Conservation (phyloP, 1,140 invertebrate species). For the Manduca sexta region DNA sequence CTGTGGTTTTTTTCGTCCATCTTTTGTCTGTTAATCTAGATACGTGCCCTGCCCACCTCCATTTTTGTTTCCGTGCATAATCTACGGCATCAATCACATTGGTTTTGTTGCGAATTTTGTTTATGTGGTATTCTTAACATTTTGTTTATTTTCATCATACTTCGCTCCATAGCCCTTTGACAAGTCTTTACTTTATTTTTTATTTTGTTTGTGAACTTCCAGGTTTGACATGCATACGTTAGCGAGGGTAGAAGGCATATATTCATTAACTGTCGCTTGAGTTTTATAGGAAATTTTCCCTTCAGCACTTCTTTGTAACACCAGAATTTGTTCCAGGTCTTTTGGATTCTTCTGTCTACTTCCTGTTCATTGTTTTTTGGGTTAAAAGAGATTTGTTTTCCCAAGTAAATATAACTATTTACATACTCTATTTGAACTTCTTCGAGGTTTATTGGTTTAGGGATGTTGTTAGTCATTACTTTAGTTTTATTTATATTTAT, state of each 20-base stretch:
- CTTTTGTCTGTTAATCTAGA: slow-evolving; percentile 11
- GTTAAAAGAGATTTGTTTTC: slow-evolving; percentile 8
- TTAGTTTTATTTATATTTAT: slow-evolving; percentile 4
- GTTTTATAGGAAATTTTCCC: slow-evolving; percentile 3
- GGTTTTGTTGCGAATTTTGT: slow-evolving; percentile 7
- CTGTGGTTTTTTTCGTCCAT: slow-evolving; percentile 6
- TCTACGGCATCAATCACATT: slow-evolving; percentile 10
- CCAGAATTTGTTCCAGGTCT: slow-evolving; percentile 11
- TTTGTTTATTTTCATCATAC: slow-evolving; percentile 12
- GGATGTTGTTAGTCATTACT: background rate
- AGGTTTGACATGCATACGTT: slow-evolving; percentile 7
- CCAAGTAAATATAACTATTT: slow-evolving; percentile 2
- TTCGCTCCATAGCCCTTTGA: slow-evolving; percentile 11
- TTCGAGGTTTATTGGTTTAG: background rate
- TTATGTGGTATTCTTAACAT: background rate
- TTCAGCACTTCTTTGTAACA: slow-evolving; percentile 6
- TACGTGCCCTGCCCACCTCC: slow-evolving; percentile 13
- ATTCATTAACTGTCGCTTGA: slow-evolving; percentile 7
- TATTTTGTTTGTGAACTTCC: slow-evolving; percentile 9
- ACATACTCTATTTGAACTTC: slow-evolving; percentile 1
- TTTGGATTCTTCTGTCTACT: too few relatives aligned
- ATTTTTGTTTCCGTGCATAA: slow-evolving; percentile 7
- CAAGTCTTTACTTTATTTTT: slow-evolving; percentile 6
- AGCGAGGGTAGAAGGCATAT: slow-evolving; percentile 10
- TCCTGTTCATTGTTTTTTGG: slow-evolving; percentile 8